Conservation (phyloP, 2,797 vertebrate species). For the Ctenosaura bakeri region DNA sequence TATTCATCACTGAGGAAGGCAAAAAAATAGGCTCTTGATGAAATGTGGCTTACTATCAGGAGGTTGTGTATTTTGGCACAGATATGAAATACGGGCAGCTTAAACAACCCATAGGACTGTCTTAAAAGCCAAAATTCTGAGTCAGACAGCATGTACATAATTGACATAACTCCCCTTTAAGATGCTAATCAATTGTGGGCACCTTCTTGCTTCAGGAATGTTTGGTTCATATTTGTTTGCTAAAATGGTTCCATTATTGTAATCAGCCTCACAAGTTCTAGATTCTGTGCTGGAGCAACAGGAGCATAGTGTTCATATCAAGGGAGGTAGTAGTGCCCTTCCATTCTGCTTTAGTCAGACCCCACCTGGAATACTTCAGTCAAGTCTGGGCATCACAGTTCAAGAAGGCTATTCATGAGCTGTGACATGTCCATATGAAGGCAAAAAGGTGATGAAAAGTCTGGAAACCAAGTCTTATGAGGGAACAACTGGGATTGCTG, state of each 20-base stretch:
- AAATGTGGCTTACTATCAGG: fast-evolving
- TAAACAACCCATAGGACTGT: background rate
- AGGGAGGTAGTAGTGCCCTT: background rate
- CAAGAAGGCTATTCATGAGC: no score
- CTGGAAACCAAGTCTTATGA: no score
- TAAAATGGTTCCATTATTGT: slow-evolving; percentile 8
- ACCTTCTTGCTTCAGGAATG: background rate
- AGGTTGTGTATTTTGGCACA: background rate
- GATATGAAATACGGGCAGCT: slow-evolving; percentile 24
- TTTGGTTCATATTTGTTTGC: background rate
- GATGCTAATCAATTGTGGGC: background rate
- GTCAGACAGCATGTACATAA: background rate
- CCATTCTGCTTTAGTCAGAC: no score
- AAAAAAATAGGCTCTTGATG: background rate
- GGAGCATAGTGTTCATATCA: background rate
- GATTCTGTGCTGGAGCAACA: background rate
- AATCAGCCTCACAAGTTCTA: background rate
- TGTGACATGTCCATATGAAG: no score
- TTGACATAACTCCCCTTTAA: background rate
- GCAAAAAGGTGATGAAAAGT: no score
- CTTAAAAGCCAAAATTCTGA: slow-evolving; percentile 17
- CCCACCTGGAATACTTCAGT: no score
- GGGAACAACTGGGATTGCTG: no score
- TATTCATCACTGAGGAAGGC: slow-evolving; percentile 22
- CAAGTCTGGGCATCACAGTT: no score